Evolutionary conservation across 2,113 vertebrate species (phyloP).

Genomic region (Catagonus wagneri): DNA sequence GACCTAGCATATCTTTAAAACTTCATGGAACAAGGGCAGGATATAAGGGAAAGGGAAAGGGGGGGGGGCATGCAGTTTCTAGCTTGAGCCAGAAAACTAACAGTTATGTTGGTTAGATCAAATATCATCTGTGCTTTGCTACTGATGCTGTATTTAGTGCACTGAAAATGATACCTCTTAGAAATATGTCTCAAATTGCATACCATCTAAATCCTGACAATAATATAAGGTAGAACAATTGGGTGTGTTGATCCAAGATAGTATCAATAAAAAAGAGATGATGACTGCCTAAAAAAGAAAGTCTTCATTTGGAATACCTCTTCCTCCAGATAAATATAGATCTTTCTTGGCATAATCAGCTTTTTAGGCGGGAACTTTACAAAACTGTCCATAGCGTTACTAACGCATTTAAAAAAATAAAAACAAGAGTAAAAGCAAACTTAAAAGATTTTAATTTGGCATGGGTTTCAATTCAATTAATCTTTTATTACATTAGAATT

Average conservation of each 20-base stretch:
- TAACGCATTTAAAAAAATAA: not conserved
- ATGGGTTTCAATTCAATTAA: conserved; percentile 17
- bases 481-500: conserved; percentile 40
- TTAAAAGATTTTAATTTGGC: conserved; percentile 32
- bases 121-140: not conserved
- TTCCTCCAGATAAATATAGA: not conserved
- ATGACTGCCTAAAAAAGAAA: not conserved
- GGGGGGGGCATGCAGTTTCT: not conserved
- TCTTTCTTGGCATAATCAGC: not conserved
- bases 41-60: not conserved
- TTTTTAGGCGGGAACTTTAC: not conserved
- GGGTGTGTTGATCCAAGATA: not conserved
- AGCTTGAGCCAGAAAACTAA: conserved; percentile 1
- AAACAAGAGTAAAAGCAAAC: not conserved
- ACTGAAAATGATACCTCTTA: not conserved
- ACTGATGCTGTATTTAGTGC: not conserved
- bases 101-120: not conserved
- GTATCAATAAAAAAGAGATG: not conserved
- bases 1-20: not conserved
- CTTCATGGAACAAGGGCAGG: not conserved
- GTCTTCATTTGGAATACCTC: not conserved
- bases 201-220: not conserved
- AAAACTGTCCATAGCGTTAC: not conserved
- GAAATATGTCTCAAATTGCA: not conserved
- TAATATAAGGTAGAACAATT: conserved; percentile 29